Conservation (phyloP, 2,888 invertebrate species). For the Marasmarcha lunaedactyla region DNA sequence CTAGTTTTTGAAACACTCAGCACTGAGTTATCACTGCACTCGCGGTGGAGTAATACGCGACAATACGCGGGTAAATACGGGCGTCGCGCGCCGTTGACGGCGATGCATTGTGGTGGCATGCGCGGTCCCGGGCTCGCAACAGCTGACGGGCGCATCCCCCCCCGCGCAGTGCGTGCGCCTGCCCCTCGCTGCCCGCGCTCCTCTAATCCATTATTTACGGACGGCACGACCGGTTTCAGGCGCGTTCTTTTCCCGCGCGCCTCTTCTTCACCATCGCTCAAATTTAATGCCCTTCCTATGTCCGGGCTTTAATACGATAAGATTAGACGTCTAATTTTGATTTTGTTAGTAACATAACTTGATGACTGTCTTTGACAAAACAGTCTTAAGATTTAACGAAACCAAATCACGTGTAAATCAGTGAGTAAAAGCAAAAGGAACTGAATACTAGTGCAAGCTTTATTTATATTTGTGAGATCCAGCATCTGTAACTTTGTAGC, state of each 20-base stretch:
- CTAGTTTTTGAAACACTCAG: constrained; percentile 17
- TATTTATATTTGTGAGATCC: no score
- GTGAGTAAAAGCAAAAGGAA: no score
- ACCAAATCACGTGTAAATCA: no score
- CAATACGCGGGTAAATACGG: constrained; percentile 30
- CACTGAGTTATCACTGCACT: constrained; percentile 34
- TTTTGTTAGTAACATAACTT: no score
- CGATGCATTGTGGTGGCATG: constrained; percentile 61
- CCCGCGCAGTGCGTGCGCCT: constrained; percentile 47
- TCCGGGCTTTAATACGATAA: constrained; percentile 64
- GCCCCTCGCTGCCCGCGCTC: constrained; percentile 40
- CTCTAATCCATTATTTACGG: constrained; percentile 70
- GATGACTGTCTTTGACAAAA: no score
- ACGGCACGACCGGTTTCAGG: constrained; percentile 67
- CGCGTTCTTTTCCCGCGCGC: constrained; percentile 52
- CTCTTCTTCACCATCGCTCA: constrained; percentile 55
- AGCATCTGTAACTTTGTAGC: no score
- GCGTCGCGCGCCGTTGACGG: constrained; percentile 55
- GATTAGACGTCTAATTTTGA: no score
- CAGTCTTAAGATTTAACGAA: no score
- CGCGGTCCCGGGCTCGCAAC: constrained; percentile 65
- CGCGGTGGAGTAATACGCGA: constrained; percentile 18
- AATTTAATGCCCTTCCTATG: constrained; percentile 69
- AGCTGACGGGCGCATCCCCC: constrained; percentile 63
- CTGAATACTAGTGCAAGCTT: no score